Evolutionary conservation across 2,888 invertebrate genomes (phyloP), one percentile per base, ranked within the genome.

Genomic region (Drosophila vallismaia): DNA sequence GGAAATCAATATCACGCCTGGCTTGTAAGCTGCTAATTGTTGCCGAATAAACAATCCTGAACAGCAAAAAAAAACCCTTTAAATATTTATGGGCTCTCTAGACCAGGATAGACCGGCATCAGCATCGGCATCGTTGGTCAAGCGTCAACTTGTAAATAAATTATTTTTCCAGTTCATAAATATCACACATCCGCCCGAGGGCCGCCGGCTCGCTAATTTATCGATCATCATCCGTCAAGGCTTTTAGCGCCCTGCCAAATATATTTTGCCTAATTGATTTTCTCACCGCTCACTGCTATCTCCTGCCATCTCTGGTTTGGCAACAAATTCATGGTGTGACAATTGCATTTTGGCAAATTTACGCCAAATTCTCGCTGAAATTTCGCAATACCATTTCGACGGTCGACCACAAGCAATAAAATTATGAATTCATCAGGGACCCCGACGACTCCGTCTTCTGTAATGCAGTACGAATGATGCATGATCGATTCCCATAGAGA

Each of bases 21-120:
- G 84, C 86, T 84, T 84, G 74, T 60, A 86, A 84, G 72, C 86
- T 76, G 81, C 81, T 86, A 80, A 84, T 86, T 81, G 78, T 86
- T 86, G 76, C 67, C 71, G 67, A 80, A 86, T 77, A 80, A 86
- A 80, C 63, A 71, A 67, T 52, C 48, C 14, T 55, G 19, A 24
- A 4, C 14, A 54, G 29, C 36, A 71, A 12, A 33, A 53, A 58
- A 72, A 68, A 52, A 7, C 45, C 48, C 58, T 84, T 84, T 45
- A 80, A 84, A 71, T 64, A 78, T 86, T 74, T 59, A 84, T 77
- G 48, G 36, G 48, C 60, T 14, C 19, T 36, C 28, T 28, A 28
- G 26, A 26, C 9, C 24, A 26, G 51, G 40, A 29, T 33, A n/a
- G n/a, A 19, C 19, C 19, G 19, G 19, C 19, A 19, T 19, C 19